These are phyloP conservation scores for Piscicola geometra DNA, from an alignment of 2,888 invertebrate genomes.

Conservation along the genomic window DNA sequence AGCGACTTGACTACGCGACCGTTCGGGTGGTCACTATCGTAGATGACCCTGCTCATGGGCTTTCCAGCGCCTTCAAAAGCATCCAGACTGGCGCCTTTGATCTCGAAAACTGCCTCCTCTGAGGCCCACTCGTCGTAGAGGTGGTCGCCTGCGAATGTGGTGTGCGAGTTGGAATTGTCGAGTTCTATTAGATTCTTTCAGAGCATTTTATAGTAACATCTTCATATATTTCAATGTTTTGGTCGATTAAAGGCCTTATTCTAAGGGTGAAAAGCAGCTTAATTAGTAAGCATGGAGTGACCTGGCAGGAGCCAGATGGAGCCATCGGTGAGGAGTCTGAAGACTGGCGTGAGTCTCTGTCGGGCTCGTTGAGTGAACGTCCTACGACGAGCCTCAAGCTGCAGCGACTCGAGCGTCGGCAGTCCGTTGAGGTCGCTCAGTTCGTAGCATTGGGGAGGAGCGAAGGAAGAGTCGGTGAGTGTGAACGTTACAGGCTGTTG, in stretches of 20 bases:
- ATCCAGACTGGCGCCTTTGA: too few species aligned
- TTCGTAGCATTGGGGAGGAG: not conserved
- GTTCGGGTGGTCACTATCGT: conserved; percentile 85
- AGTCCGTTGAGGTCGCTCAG: not conserved
- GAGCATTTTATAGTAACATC: too few species aligned
- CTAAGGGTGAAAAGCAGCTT: too few species aligned
- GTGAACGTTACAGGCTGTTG: not conserved
- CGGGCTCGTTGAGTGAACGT: not conserved
- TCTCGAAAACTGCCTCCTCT: not conserved
- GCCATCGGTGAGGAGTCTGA: not conserved
- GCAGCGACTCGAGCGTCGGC: not conserved
- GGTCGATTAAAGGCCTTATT: too few species aligned
- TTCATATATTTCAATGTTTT: too few species aligned
- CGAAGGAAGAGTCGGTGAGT: not conserved
- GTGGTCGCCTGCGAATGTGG: conserved; percentile 7
- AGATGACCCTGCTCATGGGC: not conserved
- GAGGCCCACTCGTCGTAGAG: not conserved
- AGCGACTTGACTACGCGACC: not conserved
- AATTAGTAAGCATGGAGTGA: too few species aligned
- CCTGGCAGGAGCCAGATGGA: not conserved
- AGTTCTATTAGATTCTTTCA: too few species aligned
- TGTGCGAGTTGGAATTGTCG: too few species aligned
- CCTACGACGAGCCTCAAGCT: not conserved
- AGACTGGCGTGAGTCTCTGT: not conserved
- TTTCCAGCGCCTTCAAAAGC: not conserved